phyloP scores from a whole-genome alignment of 2,797 vertebrate species.

The Premnoplex brunnescens region DNA sequence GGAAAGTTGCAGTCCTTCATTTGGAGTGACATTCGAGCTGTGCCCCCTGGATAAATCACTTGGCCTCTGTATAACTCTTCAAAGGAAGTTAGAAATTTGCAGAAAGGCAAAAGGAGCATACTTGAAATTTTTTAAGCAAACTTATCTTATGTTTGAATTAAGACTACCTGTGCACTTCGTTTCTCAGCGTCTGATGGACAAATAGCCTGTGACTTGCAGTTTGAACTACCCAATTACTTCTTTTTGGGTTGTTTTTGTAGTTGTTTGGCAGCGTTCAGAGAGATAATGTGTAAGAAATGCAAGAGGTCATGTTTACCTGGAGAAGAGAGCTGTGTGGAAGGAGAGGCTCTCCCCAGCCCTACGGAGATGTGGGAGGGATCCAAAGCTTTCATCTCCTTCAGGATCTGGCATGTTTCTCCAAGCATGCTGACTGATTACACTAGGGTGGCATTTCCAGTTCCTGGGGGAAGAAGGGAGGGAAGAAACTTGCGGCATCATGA shows the following conservation, averaged over 20 bases:
- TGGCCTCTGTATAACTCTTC: neutral
- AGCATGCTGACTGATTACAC: neutral
- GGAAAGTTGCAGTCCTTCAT: neutral
- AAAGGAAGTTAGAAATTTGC: neutral
- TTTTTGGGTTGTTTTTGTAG: neutral
- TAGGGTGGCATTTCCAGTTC: neutral
- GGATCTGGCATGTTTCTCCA: neutral
- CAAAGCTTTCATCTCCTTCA: neutral
- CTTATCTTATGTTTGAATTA: neutral
- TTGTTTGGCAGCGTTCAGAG: neutral
- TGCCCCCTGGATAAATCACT: slow-evolving; percentile 12
- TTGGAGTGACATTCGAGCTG: neutral
- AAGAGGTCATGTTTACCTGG: neutral
- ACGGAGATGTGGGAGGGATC: neutral
- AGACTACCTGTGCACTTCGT: neutral
- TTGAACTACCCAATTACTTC: neutral
- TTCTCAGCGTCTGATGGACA: neutral
- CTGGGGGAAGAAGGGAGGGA: neutral
- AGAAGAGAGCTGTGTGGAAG: neutral
- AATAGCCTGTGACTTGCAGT: neutral
- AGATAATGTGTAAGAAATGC: neutral
- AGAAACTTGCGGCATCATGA: neutral
- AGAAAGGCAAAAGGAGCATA: neutral
- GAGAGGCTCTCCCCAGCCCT: neutral
- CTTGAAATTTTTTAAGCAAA: neutral